Evolutionary conservation across 2,113 vertebrate species (phyloP).

Genomic region (Stictonetta naevosa): DNA sequence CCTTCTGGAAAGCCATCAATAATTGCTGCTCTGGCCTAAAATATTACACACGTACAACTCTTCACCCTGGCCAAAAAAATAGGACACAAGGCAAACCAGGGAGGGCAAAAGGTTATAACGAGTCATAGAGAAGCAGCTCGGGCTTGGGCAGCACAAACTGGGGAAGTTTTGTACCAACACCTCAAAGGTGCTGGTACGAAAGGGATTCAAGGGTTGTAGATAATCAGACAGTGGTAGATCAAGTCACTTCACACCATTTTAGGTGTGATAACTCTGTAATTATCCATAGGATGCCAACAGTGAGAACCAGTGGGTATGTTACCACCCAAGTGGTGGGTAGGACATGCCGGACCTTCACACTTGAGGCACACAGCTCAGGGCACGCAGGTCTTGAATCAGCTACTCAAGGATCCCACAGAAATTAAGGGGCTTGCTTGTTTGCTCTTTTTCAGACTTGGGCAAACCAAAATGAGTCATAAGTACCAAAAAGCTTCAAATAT

Average conservation of each 20-base stretch:
- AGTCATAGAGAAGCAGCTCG: too few relatives aligned
- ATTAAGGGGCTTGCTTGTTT: not conserved
- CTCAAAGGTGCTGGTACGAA: not conserved
- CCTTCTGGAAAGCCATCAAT: not conserved
- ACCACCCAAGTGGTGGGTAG: not conserved
- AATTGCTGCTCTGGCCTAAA: not conserved
- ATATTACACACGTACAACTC: not conserved
- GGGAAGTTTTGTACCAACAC: not conserved
- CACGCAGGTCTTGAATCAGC: not conserved
- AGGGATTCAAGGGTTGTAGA: not conserved
- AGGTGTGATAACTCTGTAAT: not conserved
- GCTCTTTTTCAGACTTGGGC: constrained; percentile 23
- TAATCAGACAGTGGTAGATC: fast-evolving
- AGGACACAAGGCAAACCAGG: not conserved
- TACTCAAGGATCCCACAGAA: not conserved
- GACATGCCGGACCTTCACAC: fast-evolving
- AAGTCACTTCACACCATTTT: not conserved
- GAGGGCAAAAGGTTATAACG: not conserved
- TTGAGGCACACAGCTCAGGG: fast-evolving
- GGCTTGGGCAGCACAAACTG: too few relatives aligned
- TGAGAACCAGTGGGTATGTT: not conserved
- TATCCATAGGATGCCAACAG: fast-evolving
- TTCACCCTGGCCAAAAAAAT: not conserved
- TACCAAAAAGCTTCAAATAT: constrained; percentile 54
- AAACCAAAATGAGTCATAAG: constrained; percentile 32